Evolutionary conservation across 2,888 invertebrate genomes (phyloP).

Genomic region (Drosophila subsilvestris): DNA sequence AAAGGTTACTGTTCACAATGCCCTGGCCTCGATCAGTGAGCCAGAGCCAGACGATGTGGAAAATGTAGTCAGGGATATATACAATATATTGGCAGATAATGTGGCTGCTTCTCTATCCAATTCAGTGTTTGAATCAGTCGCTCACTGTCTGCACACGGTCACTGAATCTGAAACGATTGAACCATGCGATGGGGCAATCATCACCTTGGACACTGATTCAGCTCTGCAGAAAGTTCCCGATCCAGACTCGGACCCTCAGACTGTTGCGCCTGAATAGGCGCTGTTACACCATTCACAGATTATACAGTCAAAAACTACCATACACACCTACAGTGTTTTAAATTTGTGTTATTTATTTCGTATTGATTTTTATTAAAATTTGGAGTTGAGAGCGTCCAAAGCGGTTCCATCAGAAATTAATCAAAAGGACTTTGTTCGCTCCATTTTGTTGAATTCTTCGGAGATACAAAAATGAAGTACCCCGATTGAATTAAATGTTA

Average conservation of each 20-base stretch:
- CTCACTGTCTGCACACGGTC: not conserved
- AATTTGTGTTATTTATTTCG: not conserved
- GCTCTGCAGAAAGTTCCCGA: not conserved
- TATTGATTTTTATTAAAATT: not conserved
- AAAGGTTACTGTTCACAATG: conserved; percentile 30
- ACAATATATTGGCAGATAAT: not conserved
- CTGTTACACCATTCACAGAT: not conserved
- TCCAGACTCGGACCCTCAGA: not conserved
- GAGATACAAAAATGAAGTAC: too few relatives aligned
- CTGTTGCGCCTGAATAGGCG: not conserved
- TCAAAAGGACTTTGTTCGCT: too few relatives aligned
- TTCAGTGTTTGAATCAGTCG: not conserved
- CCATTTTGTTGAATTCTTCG: too few relatives aligned
- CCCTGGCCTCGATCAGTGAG: conserved; percentile 5
- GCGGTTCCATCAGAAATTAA: too few relatives aligned
- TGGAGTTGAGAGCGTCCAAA: not conserved
- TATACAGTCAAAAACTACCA: not conserved
- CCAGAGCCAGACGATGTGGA: not conserved
- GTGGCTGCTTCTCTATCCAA: not conserved
- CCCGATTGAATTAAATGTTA: too few relatives aligned
- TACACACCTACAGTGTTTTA: not conserved
- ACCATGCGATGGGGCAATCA: too few relatives aligned
- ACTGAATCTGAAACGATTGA: not conserved
- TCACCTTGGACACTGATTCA: not conserved
- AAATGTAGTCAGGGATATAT: not conserved